Base-by-base conservation (phyloP, 2,797 vertebrate species). In the Acanthurus lineatus region DNA sequence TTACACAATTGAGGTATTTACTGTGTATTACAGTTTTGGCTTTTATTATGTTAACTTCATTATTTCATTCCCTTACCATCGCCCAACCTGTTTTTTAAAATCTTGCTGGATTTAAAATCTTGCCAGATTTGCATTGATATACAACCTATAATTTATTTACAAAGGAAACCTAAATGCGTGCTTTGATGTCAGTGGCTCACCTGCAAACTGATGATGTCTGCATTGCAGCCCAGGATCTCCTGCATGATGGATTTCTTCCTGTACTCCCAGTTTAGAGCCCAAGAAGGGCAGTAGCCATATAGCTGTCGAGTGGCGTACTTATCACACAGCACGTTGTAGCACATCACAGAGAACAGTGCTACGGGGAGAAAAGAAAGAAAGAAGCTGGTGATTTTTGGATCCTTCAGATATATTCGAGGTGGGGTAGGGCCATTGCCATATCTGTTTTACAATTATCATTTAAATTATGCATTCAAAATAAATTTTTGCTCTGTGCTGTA, bases 181-280 rank as follows among this genome's bases (percentile, higher is more conserved):
- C 32, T 58, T 49, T 56, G 20, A 51, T 0, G 0, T 25, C 20
- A 7, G 14, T 63, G 20, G 84, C 93, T 96, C 91, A 98, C 98
- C 97, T 99, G 98, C 92, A 99, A 96, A 91, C 97, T 99, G 94
- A 99, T 97, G 93, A 99, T 97, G 92, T 99, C 98, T 66, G 98
- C 97, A 75, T 95, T 97, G 93, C 97, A 99, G 93, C 93, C 96
- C 89, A 99, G 86, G 83, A 99, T 99, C 95, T 99, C 98, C 94
- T 98, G 97, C 94, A 99, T 99, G 93, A 99, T 99, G 91, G 96
- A 97, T 94, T 99, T 99, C 95, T 99, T 99, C 95, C 98, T 96
- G 95, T 99, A 99, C 79, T 99, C 98, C 98, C 98, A 99, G 93
- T 96, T 98, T 81, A 99, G 91, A 54, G 98, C 98, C 98, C 98